Base-by-base conservation (phyloP, 2,888 invertebrate species). In the Ferdinandea cuprea region DNA sequence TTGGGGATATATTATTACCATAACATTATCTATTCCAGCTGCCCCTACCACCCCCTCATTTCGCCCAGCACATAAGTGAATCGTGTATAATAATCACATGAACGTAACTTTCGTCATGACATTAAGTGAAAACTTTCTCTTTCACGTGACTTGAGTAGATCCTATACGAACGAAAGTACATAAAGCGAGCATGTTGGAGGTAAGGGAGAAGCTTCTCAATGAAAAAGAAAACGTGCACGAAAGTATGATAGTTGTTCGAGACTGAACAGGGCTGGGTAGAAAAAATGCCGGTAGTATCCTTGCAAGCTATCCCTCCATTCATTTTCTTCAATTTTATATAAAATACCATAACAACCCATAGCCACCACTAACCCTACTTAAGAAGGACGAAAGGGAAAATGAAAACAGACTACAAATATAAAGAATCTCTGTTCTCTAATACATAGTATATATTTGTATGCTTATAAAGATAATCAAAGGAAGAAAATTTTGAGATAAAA, bases 111-210 rank as follows among this genome's bases (percentile, higher is more conserved):
- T 83, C 78, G 72, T 83, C 83, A 72, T 83, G 83, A 83, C 78
- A 83, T 83, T 78, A 83, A 83, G 83, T 83, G 83, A 84, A 84
- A 84, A 84, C 84, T 84, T 84, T 84, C 84, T 69, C 84, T 84
- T 84, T 84, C 84, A 84, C 84, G 73, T 84, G 84, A 74, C 84
- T 73, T 79, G 44, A 83, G 63, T 17, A 19, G 59, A 71, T 69
- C 13, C 30, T 9, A 48, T 48, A 56, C 50, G 21, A n/a, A 52
- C 30, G 32, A n/a, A n/a, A n/a, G 35, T 15, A 17, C 40, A 37
- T 8, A 61, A 11, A 35, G 42, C 19, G 30, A 21, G 21, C 40
- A 13, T 52, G 46, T 48, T 65, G 15, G 21, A 30, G 11, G n/a
- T 1, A 35, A 19, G 46, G 37, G 28, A 32, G 37, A 5, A 40